Conservation (phyloP, 2,113 vertebrate species). For the Mirza zaza region DNA sequence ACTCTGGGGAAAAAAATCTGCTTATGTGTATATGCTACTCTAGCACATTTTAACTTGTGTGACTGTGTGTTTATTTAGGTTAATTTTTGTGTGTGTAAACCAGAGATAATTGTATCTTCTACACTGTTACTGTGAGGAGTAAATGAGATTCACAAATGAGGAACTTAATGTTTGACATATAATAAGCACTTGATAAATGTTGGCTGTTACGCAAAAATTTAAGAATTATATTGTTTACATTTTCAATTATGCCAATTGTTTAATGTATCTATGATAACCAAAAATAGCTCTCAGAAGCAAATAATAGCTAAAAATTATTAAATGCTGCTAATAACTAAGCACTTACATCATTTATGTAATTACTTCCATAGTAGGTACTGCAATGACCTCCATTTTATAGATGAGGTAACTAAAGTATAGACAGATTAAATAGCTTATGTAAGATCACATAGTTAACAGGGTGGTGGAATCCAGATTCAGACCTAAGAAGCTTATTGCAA, state of each 20-base stretch:
- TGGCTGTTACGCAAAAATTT: constrained; percentile 48
- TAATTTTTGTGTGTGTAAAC: not conserved
- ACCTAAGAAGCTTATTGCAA: not conserved
- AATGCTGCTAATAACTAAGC: not conserved
- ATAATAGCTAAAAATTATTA: not conserved
- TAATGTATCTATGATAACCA: constrained; percentile 19
- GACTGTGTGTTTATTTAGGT: not conserved
- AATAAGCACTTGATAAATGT: constrained; percentile 12
- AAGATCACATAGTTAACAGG: not conserved
- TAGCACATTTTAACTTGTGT: not conserved
- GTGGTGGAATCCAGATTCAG: not conserved
- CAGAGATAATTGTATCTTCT: not conserved
- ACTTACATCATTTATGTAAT: not conserved
- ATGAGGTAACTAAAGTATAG: not conserved
- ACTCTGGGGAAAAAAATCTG: not conserved
- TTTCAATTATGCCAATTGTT: constrained; percentile 48
- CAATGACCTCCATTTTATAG: not conserved
- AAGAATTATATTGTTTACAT: constrained; percentile 68
- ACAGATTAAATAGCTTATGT: not conserved
- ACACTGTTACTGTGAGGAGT: not conserved
- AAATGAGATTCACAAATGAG: constrained; percentile 26
- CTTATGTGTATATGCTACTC: not conserved
- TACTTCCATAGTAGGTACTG: not conserved
- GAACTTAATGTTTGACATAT: not conserved
- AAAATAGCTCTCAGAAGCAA: not conserved